A percentile compares a stretch with the other conserved stretches of the same genome.
Conservation (phyloP, 2,888 invertebrate species). For the Papilio gigon region DNA sequence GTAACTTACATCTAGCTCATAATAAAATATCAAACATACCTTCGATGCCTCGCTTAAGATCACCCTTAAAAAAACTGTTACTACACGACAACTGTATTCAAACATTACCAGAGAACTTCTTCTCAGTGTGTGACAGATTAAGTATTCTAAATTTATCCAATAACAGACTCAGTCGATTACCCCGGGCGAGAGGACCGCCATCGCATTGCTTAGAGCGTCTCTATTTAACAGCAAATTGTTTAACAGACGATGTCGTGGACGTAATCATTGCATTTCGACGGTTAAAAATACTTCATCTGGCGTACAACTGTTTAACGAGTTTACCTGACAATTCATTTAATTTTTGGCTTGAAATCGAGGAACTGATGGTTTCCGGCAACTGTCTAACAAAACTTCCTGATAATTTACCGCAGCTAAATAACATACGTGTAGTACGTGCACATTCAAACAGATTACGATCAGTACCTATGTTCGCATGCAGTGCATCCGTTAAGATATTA, state of each 20-base stretch:
- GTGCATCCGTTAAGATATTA: slow-evolving; percentile 88
- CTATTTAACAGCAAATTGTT: slow-evolving; percentile 89
- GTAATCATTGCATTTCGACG: slow-evolving; percentile 85
- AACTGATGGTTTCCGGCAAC: slow-evolving; percentile 91
- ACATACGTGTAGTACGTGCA: slow-evolving; percentile 88
- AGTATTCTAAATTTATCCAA: slow-evolving; percentile 89
- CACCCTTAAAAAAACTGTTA: slow-evolving; percentile 87
- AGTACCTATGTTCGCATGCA: slow-evolving; percentile 89
- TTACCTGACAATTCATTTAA: slow-evolving; percentile 88
- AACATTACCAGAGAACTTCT: slow-evolving; percentile 88
- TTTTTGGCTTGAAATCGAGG: slow-evolving; percentile 91
- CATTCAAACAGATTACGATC: slow-evolving; percentile 91
- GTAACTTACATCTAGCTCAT: slow-evolving; percentile 89
- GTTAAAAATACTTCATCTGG: slow-evolving; percentile 87
- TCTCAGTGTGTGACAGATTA: slow-evolving; percentile 84
- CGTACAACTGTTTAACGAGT: slow-evolving; percentile 89
- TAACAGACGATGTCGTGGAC: slow-evolving; percentile 86
- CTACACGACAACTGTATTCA: slow-evolving; percentile 91
- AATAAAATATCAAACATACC: slow-evolving; percentile 89
- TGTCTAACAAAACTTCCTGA: slow-evolving; percentile 89
- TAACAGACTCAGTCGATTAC: slow-evolving; percentile 87
- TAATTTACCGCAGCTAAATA: slow-evolving; percentile 86
- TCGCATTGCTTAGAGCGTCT: slow-evolving; percentile 85
- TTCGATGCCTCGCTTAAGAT: slow-evolving; percentile 84
- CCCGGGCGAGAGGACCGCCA: slow-evolving; percentile 83